These are phyloP conservation scores for Sciurus carolinensis DNA, from an alignment of 2,797 vertebrate genomes.

Conservation along the genomic window DNA sequence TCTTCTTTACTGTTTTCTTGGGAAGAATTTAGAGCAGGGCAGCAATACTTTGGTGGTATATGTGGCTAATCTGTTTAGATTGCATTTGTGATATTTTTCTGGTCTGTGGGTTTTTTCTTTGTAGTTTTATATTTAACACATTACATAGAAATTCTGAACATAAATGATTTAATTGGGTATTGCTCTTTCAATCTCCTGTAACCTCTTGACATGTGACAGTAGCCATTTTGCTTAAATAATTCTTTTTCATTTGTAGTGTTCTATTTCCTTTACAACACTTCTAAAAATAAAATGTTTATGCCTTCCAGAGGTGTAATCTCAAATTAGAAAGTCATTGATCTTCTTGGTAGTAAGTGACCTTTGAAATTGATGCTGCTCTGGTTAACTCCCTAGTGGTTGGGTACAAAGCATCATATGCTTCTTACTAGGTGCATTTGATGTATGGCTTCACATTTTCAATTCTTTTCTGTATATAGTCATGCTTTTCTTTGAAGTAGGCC, in stretches of 20 bases:
- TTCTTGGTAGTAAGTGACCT: background rate
- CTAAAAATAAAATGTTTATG: too few species aligned
- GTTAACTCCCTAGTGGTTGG: background rate
- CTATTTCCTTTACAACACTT: too few species aligned
- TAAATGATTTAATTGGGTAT: too few species aligned
- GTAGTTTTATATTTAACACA: too few species aligned
- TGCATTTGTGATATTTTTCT: background rate
- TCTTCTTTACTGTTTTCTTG: background rate
- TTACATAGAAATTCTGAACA: too few species aligned
- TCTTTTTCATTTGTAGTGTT: too few species aligned
- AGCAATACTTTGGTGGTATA: background rate
- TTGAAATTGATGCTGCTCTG: background rate
- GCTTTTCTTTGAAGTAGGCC: background rate
- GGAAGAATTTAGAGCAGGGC: background rate
- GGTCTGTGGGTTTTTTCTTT: background rate
- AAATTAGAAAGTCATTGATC: background rate
- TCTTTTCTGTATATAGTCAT: background rate
- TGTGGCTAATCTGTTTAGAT: background rate
- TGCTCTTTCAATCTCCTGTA: too few species aligned
- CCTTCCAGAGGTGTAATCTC: background rate
- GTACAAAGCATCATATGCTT: background rate
- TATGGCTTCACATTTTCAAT: background rate
- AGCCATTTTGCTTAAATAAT: too few species aligned
- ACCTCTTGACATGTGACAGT: too few species aligned
- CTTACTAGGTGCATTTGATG: background rate